Conservation (phyloP, 1,140 invertebrate species). For the Galleria mellonella region DNA sequence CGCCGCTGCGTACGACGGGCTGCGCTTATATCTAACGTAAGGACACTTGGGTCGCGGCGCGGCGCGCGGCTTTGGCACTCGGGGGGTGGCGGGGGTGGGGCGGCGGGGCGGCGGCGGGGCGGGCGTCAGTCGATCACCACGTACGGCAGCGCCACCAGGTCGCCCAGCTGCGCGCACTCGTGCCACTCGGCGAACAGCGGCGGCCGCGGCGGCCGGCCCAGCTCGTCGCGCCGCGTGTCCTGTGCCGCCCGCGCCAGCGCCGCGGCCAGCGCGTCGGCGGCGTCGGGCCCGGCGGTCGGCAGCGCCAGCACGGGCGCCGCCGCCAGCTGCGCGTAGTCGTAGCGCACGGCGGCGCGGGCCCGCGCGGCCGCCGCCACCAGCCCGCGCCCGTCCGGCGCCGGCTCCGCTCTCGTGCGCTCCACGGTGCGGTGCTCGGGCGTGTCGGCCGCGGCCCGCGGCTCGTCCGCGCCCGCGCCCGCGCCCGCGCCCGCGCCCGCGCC, state of each 20-base stretch:
- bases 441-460: conserved; percentile 3
- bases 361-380: conserved; percentile 16
- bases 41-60: conserved; percentile 46
- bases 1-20: conserved; percentile 19
- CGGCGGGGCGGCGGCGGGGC: conserved; percentile 2
- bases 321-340: conserved; percentile 23
- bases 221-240: conserved; percentile 24
- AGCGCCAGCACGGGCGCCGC: conserved; percentile 35
- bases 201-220: conserved; percentile 38
- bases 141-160: conserved; percentile 89
- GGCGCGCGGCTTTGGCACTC: conserved; percentile 20
- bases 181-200: conserved; percentile 86
- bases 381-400: conserved; percentile 15
- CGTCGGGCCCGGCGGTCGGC: conserved; percentile 7
- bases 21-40: conserved; percentile 51
- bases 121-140: conserved; percentile 87
- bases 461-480: conserved; percentile 2
- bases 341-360: conserved; percentile 13
- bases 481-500: conserved; percentile 19
- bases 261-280: conserved; percentile 12
- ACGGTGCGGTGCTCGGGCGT: conserved; percentile 41
- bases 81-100: no score
- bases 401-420: conserved; percentile 49
- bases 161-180: conserved; percentile 80
- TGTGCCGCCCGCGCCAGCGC: conserved; percentile 12